Base-by-base conservation (phyloP, 2,888 invertebrate species). In the Hermaeophaga mercurialis region DNA sequence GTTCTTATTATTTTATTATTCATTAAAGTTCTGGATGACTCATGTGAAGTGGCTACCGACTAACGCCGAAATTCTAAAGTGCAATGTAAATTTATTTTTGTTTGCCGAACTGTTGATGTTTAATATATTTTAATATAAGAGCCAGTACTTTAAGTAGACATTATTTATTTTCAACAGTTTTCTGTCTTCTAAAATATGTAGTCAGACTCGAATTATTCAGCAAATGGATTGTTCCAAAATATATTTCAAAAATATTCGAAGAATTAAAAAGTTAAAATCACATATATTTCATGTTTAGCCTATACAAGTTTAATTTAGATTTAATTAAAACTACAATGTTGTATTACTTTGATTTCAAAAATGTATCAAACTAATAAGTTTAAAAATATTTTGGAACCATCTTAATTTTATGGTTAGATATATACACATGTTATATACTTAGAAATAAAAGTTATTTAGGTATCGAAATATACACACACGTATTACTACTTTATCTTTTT, bases 61-160 rank as follows among this genome's bases (percentile, higher is more conserved):
- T 19, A 8, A 39, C 54, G 56, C 36, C 54, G 36, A 59, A 63
- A 61, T 60, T 59, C 54, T 57, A 38, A 54, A 70, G 75, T 75
- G 74, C 74, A 75, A 75, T 75, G 74, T 73, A 72, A 45, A 64
- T 65, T 67, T 65, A 61, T 62, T 72, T 73, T 74, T 43, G 24
- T 70, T 75, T 64, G 75, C 70, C 73, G 68, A 70, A 75, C 76
- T 78, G 78, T 78, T 78, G 75, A 75, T 74, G 75, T 77, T 77
- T 77, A n/a, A 74, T 76, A 77, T 77, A 75, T 77, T 76, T 76
- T 76, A 76, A 75, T 76, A 68, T 77, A 75, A 75, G 77, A 75
- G 78, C 78, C 77, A 78, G 77, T 78, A 77, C 74, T 73, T 73
- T 77, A 76, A 76, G 76, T 75, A 69, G n/a, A 75, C 67, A 72